Percentiles rank a stretch among this genome's conserved stretches.
These are phyloP conservation scores for Coptodon bakossiorum DNA, from an alignment of 2,113 vertebrate genomes.

Conservation along the genomic window DNA sequence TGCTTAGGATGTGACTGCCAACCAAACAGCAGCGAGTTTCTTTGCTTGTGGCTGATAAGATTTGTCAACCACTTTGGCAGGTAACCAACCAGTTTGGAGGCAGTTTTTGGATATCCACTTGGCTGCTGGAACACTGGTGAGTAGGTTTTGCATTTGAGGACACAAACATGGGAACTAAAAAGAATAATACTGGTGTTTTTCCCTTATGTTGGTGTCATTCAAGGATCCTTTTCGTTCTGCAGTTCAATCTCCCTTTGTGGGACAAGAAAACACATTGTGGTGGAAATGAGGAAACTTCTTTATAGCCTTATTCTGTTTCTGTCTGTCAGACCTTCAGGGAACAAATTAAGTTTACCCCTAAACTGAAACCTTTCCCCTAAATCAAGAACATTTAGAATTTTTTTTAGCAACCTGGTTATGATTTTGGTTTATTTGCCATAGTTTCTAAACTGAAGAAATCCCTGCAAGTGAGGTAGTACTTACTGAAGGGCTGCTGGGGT, in stretches of 20 bases:
- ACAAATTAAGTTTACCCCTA: background rate
- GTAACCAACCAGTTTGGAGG: background rate
- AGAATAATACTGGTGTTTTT: background rate
- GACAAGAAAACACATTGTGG: background rate
- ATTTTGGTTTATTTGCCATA: constrained; percentile 5
- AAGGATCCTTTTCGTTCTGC: background rate
- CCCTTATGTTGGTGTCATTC: background rate
- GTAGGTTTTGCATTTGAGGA: background rate
- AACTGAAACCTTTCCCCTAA: background rate
- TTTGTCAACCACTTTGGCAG: constrained; percentile 26
- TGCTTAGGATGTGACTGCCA: background rate
- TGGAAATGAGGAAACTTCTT: background rate
- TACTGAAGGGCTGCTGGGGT: constrained; percentile 33
- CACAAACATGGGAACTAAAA: background rate
- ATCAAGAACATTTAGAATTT: background rate
- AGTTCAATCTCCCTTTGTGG: background rate
- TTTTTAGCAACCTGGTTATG: background rate
- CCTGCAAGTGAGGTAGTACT: constrained; percentile 54
- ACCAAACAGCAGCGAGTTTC: background rate
- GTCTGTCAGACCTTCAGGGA: background rate
- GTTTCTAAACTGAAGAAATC: constrained; percentile 15
- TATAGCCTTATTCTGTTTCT: background rate
- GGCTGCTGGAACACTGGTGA: constrained; percentile 12
- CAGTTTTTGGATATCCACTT: background rate
- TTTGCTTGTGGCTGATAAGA: background rate